phyloP scores from a whole-genome alignment of 2,797 vertebrate genomes.

The Anabas testudineus region DNA sequence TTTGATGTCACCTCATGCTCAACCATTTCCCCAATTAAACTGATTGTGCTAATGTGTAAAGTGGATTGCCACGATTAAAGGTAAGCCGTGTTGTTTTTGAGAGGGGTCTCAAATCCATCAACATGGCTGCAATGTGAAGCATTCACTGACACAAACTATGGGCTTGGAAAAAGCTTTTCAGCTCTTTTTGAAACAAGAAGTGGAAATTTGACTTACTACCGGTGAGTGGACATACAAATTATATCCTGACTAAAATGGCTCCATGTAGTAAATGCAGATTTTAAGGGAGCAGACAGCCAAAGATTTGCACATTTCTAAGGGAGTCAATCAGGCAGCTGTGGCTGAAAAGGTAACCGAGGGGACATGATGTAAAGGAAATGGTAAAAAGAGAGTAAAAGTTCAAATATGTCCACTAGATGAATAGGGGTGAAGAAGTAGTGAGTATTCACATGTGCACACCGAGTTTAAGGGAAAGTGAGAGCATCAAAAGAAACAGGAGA shows the following conservation, averaged over 20 bases:
- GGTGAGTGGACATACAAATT: slow-evolving; percentile 64
- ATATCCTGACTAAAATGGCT: slow-evolving; percentile 61
- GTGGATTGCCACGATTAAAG: slow-evolving; percentile 60
- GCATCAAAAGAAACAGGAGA: slow-evolving; percentile 54
- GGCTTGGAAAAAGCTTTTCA: slow-evolving; percentile 45
- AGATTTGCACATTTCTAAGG: slow-evolving; percentile 43
- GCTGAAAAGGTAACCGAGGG: slow-evolving; percentile 43
- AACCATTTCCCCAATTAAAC: slow-evolving; percentile 63
- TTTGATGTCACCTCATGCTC: slow-evolving; percentile 65
- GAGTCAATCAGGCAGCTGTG: slow-evolving; percentile 38
- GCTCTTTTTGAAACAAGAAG: slow-evolving; percentile 24
- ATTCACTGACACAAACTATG: slow-evolving; percentile 30
- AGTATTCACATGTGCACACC: neutral
- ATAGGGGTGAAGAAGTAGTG: slow-evolving; percentile 23
- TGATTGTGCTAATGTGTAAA: slow-evolving; percentile 71
- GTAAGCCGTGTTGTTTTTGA: slow-evolving; percentile 66
- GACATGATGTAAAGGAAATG: slow-evolving; percentile 37
- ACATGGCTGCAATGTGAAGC: slow-evolving; percentile 24
- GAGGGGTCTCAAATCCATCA: slow-evolving; percentile 66
- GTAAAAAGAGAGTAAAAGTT: slow-evolving; percentile 45
- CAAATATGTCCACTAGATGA: slow-evolving; percentile 45
- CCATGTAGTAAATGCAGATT: slow-evolving; percentile 65
- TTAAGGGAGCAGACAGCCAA: slow-evolving; percentile 35
- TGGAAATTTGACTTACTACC: slow-evolving; percentile 64
- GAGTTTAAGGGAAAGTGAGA: slow-evolving; percentile 25